These are phyloP conservation scores for Petrolisthes cinctipes DNA, from an alignment of 2,888 invertebrate species.

Conservation along the genomic window DNA sequence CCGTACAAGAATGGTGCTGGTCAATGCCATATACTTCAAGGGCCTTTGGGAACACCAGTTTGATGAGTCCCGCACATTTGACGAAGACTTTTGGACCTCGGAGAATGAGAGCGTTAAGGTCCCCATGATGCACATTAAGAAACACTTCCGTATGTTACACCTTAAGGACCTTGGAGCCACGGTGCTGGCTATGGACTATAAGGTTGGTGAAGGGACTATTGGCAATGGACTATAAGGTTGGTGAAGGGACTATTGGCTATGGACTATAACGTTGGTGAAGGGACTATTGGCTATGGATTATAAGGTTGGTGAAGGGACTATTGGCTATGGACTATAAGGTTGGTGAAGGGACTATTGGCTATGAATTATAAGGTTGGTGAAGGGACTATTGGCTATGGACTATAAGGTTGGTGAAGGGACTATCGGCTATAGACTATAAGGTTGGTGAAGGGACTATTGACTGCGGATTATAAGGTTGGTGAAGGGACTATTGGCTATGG, in stretches of 20 bases:
- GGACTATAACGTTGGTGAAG: conserved; percentile 63
- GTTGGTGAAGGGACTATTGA: too few species aligned
- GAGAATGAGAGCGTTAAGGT: conserved; percentile 70
- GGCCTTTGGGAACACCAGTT: conserved; percentile 83
- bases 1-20: conserved; percentile 79
- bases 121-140: conserved; percentile 78
- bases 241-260: too few species aligned
- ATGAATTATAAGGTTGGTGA: conserved; percentile 64
- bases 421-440: conserved; percentile 62
- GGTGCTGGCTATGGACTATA: conserved; percentile 56
- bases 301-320: too few species aligned
- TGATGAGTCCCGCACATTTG: conserved; percentile 74
- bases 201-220: conserved; percentile 52
- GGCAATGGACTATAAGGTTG: conserved; percentile 62
- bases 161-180: conserved; percentile 78
- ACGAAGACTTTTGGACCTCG: conserved; percentile 48
- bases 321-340: conserved; percentile 64
- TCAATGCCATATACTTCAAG: conserved; percentile 91
- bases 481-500: too few species aligned
- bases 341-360: too few species aligned
- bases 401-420: conserved; percentile 65
- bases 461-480: conserved; percentile 63
- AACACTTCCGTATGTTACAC: conserved; percentile 74
- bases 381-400: conserved; percentile 59
- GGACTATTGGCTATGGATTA: conserved; percentile 63